Evolutionary conservation across 2,113 vertebrate genomes (phyloP).

Genomic region (Ibidorhyncha struthersii): DNA sequence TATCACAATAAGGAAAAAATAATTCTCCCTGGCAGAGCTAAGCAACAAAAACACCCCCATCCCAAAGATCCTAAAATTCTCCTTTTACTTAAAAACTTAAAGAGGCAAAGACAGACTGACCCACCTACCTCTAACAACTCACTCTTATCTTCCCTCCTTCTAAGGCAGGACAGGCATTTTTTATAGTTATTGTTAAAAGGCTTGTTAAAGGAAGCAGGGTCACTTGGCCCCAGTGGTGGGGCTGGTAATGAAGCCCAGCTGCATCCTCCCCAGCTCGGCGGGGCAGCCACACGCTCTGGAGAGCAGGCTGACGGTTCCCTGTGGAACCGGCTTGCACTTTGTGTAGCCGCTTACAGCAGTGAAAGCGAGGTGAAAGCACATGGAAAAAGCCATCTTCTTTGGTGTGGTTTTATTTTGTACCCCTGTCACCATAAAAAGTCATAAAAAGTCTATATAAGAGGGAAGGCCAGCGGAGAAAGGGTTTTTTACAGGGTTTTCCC

Average conservation of each 20-base stretch:
- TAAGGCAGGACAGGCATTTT: background rate
- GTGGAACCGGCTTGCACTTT: background rate
- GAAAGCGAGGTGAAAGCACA: background rate
- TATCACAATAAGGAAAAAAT: background rate
- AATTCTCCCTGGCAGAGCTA: background rate
- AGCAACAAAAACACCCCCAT: background rate
- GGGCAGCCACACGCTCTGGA: background rate
- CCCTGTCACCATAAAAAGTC: accelerated
- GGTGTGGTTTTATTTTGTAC: background rate
- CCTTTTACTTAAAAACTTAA: background rate
- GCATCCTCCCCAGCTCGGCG: accelerated
- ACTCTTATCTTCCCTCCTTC: too few species aligned
- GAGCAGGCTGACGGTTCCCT: background rate
- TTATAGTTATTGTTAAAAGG: background rate
- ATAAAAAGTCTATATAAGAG: background rate
- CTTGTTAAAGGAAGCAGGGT: background rate
- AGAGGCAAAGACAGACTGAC: accelerated
- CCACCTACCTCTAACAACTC: accelerated
- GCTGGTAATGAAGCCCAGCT: slow-evolving; percentile 13
- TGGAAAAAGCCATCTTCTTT: background rate
- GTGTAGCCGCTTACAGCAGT: background rate
- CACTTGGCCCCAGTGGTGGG: background rate
- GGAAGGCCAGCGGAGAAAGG: background rate
- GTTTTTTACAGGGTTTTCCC: background rate
- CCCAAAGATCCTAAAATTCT: background rate